A percentile compares a stretch with the other conserved stretches of the same genome.
phyloP scores from a whole-genome alignment of 2,797 vertebrate species.

The Myotis findleyi region DNA sequence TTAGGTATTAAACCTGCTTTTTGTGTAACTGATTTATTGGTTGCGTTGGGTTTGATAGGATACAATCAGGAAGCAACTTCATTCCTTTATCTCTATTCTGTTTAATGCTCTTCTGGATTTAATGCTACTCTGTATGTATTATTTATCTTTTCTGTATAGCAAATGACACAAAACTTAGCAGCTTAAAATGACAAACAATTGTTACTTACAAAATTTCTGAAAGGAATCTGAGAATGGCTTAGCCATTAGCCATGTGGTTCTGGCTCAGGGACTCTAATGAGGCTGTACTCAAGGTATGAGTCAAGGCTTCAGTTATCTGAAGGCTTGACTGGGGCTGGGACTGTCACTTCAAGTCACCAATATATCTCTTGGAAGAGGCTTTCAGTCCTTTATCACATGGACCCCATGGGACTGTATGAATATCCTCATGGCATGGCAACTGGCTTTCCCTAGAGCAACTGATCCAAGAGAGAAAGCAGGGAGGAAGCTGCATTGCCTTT shows the following conservation, averaged over 20 bases:
- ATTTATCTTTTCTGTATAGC: not conserved
- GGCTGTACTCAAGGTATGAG: not conserved
- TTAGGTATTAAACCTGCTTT: not conserved
- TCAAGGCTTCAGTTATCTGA: not conserved
- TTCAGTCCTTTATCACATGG: not conserved
- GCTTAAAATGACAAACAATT: not conserved
- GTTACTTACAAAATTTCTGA: not conserved
- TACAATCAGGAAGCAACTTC: not conserved
- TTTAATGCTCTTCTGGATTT: not conserved
- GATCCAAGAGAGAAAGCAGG: not conserved
- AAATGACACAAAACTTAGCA: not conserved
- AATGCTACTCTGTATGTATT: not conserved
- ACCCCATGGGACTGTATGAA: too few relatives aligned
- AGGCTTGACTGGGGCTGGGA: not conserved
- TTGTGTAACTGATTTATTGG: not conserved
- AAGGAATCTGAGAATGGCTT: not conserved
- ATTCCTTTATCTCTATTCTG: not conserved
- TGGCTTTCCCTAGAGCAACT: not conserved
- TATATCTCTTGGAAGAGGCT: not conserved
- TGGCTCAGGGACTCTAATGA: not conserved
- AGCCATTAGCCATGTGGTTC: not conserved
- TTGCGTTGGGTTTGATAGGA: not conserved
- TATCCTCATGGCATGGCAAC: not conserved
- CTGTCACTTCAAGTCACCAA: not conserved
- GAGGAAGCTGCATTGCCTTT: not conserved